Evolutionary conservation across 2,113 vertebrate genomes (phyloP), one percentile per base, ranked within the genome.

Genomic region (Lepisosteus oculatus): DNA sequence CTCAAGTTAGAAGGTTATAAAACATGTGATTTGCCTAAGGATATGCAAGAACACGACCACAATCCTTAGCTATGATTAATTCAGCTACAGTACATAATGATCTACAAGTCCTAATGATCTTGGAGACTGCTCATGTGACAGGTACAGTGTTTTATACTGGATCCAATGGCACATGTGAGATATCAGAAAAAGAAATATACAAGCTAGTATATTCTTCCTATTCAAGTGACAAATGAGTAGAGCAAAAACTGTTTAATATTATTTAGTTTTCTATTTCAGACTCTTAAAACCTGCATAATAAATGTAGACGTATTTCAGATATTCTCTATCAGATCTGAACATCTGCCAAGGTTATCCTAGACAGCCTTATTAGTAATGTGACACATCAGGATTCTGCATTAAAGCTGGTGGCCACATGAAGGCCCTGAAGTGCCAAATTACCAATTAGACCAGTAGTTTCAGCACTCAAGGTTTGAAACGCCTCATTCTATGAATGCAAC

Each of bases 1-100:
- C 85, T 81, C 84, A 81, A 87, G 87, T 86, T 87, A 90, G 75
- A 75, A 70, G 75, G 78, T 84, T 84, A 84, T 85, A 83, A 86
- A 87, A 85, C 82, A 85, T 82, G 83, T 80, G 86, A 85, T 82
- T 83, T 80, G 86, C 82, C 84, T 82, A 77, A 86, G 85, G 86
- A 87, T 74, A 85, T 76, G 77, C 79, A 81, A 85, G 77, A 84
- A 83, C 77, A 67, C 43, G 65, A 68, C 56, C 69, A 61, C 78
- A 12, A 43, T 55, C 17, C n/a, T 47, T 61, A 55, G 55, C 72
- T 61, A 42, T 8, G 56, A 65, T 17, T 44, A 54, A 54, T 41
- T 3, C 1, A 67, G 72, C 69, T 43, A 76, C 73, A 65, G 71
- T 45, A 76, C 75, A 51, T 76, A 76, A 81, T 29, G 29, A 29